These are phyloP conservation scores for Leptoclinus maculatus DNA, from an alignment of 2,797 vertebrate species.

Conservation along the genomic window DNA sequence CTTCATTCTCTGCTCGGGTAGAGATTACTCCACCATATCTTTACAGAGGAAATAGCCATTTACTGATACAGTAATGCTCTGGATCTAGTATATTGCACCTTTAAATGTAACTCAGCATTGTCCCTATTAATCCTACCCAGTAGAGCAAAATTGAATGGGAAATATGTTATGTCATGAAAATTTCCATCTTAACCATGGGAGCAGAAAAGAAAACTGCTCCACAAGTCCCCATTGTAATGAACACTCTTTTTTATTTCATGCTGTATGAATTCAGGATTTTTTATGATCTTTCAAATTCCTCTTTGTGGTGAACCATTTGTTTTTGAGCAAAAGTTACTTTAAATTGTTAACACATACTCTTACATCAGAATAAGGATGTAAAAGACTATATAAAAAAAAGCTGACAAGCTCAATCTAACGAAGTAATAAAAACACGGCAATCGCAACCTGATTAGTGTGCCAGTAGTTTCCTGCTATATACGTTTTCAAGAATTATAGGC, in stretches of 20 bases:
- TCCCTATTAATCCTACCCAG: background rate
- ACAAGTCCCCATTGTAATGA: background rate
- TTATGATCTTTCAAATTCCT: background rate
- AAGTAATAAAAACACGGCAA: background rate
- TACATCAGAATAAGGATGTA: background rate
- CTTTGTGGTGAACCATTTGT: background rate
- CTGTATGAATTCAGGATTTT: background rate
- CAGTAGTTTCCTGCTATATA: background rate
- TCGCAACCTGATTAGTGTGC: background rate
- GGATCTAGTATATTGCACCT: too few species aligned
- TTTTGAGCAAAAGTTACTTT: background rate
- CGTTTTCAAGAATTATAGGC: slow-evolving; percentile 12
- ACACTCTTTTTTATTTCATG: background rate
- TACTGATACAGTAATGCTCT: too few species aligned
- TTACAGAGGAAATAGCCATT: too few species aligned
- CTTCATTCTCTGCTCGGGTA: too few species aligned
- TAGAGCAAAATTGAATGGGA: background rate
- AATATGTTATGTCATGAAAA: background rate
- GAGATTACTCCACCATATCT: too few species aligned
- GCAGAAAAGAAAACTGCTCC: background rate
- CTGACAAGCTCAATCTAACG: background rate
- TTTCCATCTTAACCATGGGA: background rate
- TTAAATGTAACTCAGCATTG: background rate
- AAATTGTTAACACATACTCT: background rate
- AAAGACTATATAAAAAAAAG: background rate